Conservation (phyloP, 2,797 vertebrate species). For the Apodemus agrarius region DNA sequence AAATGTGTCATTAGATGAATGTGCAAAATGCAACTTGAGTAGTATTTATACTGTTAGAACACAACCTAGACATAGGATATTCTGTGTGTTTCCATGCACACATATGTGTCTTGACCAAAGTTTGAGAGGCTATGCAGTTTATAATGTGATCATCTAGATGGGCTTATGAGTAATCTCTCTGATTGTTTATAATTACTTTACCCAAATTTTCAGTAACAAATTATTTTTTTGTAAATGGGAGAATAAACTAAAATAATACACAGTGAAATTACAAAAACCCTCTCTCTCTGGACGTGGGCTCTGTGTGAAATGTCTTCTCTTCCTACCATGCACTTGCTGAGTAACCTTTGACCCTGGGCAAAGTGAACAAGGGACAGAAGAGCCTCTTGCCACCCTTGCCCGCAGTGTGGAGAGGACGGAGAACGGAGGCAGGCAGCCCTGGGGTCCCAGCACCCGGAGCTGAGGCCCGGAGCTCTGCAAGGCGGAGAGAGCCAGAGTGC, state of each 20-base stretch:
- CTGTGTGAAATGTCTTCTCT: neutral
- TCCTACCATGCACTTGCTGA: neutral
- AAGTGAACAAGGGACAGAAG: neutral
- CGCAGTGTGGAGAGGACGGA: neutral
- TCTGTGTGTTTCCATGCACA: too few relatives aligned
- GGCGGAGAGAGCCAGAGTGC: too few relatives aligned
- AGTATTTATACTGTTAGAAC: neutral
- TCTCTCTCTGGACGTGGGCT: neutral
- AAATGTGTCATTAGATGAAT: neutral
- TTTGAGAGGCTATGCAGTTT: neutral
- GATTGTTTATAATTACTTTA: neutral
- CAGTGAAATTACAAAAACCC: neutral
- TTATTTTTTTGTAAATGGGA: neutral
- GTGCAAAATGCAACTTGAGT: neutral
- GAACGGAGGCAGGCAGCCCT: neutral
- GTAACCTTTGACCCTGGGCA: neutral
- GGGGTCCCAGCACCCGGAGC: accelerated
- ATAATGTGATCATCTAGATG: neutral
- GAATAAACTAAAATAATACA: neutral
- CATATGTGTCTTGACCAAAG: neutral
- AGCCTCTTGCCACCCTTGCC: neutral
- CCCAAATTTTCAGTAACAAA: slow-evolving; percentile 7
- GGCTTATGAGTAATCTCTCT: neutral
- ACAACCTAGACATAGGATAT: neutral
- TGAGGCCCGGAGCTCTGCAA: neutral